Conservation (phyloP, 2,888 invertebrate species). For the Amiota minor region DNA sequence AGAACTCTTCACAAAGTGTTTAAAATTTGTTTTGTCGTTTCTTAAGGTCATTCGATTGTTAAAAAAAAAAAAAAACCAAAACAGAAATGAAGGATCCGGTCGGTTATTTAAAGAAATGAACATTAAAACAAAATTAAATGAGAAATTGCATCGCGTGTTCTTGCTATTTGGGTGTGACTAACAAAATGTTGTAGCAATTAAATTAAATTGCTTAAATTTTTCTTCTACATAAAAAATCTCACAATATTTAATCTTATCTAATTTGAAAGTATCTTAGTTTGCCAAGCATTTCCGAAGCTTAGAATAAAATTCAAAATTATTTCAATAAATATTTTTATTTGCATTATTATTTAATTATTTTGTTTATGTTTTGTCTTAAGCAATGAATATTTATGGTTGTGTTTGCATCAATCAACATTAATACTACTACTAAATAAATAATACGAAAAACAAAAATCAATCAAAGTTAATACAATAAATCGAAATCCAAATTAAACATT, state of each 20-base stretch:
- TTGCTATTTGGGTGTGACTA: conserved; percentile 16
- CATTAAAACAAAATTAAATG: too few relatives aligned
- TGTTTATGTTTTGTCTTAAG: conserved; percentile 20
- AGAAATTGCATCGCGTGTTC: neutral
- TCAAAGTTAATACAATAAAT: conserved; percentile 1
- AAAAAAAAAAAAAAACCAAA: conserved; percentile 32
- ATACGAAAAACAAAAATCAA: neutral
- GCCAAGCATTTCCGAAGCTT: conserved; percentile 34
- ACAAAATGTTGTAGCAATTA: neutral
- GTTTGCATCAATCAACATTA: too few relatives aligned
- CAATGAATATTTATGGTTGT: conserved; percentile 22
- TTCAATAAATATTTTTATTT: neutral
- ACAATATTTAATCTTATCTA: too few relatives aligned
- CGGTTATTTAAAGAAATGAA: too few relatives aligned
- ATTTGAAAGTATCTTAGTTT: conserved; percentile 3
- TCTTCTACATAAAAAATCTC: too few relatives aligned
- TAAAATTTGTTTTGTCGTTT: conserved; percentile 42
- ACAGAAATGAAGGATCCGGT: neutral
- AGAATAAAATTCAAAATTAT: conserved; percentile 44
- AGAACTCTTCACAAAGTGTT: conserved; percentile 7
- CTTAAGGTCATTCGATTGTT: conserved; percentile 57
- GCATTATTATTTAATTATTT: neutral
- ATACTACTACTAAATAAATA: neutral
- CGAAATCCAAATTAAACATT: neutral
- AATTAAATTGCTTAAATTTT: neutral